A percentile compares a stretch with the other conserved stretches of the same genome.
These are phyloP conservation scores for Tetranychus truncatus DNA, from an alignment of 2,888 invertebrate species.

Conservation along the genomic window DNA sequence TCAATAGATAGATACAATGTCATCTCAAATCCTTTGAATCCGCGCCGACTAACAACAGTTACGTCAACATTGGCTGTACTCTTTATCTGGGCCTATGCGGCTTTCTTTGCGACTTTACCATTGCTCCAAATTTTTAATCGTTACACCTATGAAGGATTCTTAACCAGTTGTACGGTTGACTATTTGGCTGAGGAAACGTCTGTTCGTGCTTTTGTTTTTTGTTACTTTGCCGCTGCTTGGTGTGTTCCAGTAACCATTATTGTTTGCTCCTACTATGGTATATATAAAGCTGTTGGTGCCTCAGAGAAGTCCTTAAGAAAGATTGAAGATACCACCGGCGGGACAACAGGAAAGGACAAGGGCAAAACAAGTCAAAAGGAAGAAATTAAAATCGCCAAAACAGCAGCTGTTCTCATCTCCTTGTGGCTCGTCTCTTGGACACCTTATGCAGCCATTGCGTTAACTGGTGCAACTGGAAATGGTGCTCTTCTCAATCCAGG, in stretches of 20 bases:
- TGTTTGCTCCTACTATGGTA: constrained; percentile 51
- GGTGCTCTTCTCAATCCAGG: constrained; percentile 47
- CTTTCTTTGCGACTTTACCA: constrained; percentile 49
- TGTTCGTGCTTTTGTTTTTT: constrained; percentile 49
- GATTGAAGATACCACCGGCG: constrained; percentile 16
- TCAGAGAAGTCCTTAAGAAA: constrained; percentile 22
- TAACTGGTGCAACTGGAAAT: constrained; percentile 50
- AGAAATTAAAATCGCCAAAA: constrained; percentile 49
- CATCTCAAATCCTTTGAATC: constrained; percentile 56
- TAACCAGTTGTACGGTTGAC: constrained; percentile 68
- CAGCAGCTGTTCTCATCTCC: constrained; percentile 49
- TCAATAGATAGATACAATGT: constrained; percentile 63
- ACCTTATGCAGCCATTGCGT: constrained; percentile 55
- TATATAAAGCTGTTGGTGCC: constrained; percentile 35
- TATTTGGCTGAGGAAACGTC: constrained; percentile 46
- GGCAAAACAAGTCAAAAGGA: constrained; percentile 9
- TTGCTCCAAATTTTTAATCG: constrained; percentile 48
- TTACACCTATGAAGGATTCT: constrained; percentile 64
- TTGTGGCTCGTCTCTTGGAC: constrained; percentile 65
- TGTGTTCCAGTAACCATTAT: constrained; percentile 49
- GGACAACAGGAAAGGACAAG: neutral
- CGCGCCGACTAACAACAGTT: constrained; percentile 41
- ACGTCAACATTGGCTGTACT: constrained; percentile 45
- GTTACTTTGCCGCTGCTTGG: constrained; percentile 51
- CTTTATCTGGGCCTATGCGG: constrained; percentile 53